phyloP scores from a whole-genome alignment of 2,113 vertebrate genomes.

The Fregetta grallaria region DNA sequence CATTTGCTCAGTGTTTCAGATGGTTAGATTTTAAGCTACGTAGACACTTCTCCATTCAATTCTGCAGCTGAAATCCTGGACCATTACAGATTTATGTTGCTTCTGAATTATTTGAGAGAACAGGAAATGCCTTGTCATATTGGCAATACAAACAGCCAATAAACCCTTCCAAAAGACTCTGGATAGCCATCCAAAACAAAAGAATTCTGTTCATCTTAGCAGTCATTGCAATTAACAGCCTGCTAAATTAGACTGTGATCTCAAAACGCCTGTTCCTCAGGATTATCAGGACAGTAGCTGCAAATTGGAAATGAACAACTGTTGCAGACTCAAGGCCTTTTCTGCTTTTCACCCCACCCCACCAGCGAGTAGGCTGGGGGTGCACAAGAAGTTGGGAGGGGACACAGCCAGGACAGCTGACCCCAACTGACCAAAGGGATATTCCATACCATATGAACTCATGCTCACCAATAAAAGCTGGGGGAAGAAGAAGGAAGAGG shows the following conservation, averaged over 20 bases:
- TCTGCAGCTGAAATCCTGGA: neutral
- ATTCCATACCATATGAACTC: accelerated
- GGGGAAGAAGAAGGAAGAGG: neutral
- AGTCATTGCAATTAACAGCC: neutral
- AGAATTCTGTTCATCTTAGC: neutral
- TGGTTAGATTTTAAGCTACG: neutral
- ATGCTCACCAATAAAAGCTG: neutral
- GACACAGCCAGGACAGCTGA: neutral
- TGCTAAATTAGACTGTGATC: neutral
- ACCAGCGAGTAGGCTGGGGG: accelerated
- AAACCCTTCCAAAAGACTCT: neutral
- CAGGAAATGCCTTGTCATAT: neutral
- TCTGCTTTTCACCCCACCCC: neutral
- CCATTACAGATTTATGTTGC: neutral
- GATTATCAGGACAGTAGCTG: neutral
- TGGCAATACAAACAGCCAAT: neutral
- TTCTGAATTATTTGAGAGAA: neutral
- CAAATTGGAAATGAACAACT: neutral
- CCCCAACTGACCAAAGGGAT: neutral
- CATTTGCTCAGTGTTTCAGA: neutral
- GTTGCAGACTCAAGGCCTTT: neutral
- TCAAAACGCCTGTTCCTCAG: neutral
- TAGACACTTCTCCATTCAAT: neutral
- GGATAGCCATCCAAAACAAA: neutral
- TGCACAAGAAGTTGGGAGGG: neutral